These are phyloP conservation scores for Hippopotamus amphibius DNA, from an alignment of 2,113 vertebrate species.

Conservation along the genomic window DNA sequence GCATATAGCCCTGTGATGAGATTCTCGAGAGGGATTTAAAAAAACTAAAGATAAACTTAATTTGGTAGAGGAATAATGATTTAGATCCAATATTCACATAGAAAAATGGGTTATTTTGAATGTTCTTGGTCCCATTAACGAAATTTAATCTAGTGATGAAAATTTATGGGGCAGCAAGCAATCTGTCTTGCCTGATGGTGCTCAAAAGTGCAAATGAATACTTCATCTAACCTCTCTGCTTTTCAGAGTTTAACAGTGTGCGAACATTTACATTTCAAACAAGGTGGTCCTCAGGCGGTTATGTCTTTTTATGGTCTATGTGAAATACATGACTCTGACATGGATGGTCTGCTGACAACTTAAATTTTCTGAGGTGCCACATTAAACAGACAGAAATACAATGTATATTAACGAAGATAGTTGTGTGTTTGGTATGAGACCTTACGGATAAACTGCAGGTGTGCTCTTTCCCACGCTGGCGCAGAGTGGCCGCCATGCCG, in stretches of 20 bases:
- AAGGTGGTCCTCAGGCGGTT: not conserved
- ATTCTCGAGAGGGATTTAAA: not conserved
- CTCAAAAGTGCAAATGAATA: slow-evolving; percentile 10
- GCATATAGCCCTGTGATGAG: not conserved
- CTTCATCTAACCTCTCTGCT: slow-evolving; percentile 33
- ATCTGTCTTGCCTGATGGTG: slow-evolving; percentile 63
- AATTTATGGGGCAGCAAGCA: slow-evolving; percentile 62
- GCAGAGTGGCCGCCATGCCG: not conserved
- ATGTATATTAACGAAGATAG: slow-evolving; percentile 71
- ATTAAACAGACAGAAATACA: slow-evolving; percentile 61
- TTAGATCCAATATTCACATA: slow-evolving; percentile 61
- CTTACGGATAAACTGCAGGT: slow-evolving; percentile 40
- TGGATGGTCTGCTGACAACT: not conserved
- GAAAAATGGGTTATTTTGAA: slow-evolving; percentile 67
- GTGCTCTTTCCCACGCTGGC: not conserved
- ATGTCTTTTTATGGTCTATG: not conserved
- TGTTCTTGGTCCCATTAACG: slow-evolving; percentile 70
- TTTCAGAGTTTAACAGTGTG: slow-evolving; percentile 35
- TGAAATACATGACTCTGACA: slow-evolving; percentile 47
- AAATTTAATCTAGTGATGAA: slow-evolving; percentile 72
- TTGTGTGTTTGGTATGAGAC: slow-evolving; percentile 54
- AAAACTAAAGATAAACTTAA: not conserved
- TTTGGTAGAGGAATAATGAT: slow-evolving; percentile 58
- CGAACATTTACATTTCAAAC: slow-evolving; percentile 56
- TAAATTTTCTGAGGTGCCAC: slow-evolving; percentile 32